Evolutionary conservation across 2,797 vertebrate genomes (phyloP).

Genomic region (Gallinago solitaria): DNA sequence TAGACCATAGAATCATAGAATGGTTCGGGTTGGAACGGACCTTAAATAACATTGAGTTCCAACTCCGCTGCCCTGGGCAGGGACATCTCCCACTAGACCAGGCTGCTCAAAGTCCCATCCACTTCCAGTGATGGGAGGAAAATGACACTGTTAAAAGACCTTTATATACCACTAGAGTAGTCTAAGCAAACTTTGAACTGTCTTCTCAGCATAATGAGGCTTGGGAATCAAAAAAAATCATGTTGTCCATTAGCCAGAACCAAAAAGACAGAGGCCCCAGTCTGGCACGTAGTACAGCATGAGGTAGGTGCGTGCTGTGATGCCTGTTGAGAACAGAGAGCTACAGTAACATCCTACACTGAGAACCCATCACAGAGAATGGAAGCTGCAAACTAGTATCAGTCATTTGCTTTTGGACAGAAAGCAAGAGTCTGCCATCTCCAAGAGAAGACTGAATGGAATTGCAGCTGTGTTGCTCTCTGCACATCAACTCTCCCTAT

Average conservation of each 20-base stretch:
- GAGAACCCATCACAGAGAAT: background rate
- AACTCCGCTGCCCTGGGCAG: too few relatives aligned
- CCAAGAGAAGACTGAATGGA: background rate
- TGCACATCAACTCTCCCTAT: background rate
- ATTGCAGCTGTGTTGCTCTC: background rate
- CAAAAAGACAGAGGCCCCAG: background rate
- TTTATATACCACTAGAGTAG: background rate
- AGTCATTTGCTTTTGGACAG: background rate
- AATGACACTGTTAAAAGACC: background rate
- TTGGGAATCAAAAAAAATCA: background rate
- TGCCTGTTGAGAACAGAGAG: background rate
- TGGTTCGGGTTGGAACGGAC: too few relatives aligned
- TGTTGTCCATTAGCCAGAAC: background rate
- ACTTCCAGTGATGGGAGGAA: background rate
- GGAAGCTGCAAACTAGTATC: background rate
- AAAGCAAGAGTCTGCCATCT: background rate
- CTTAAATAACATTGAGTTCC: too few relatives aligned
- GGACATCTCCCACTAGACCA: too few relatives aligned
- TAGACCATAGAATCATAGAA: background rate
- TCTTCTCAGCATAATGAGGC: background rate
- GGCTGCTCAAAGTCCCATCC: too few relatives aligned
- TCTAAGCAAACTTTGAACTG: background rate
- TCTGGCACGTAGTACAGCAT: fast-evolving
- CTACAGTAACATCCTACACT: background rate
- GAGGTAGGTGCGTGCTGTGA: background rate